Evolutionary conservation across 2,113 vertebrate genomes (phyloP).

Genomic region (Chaetura pelagica): DNA sequence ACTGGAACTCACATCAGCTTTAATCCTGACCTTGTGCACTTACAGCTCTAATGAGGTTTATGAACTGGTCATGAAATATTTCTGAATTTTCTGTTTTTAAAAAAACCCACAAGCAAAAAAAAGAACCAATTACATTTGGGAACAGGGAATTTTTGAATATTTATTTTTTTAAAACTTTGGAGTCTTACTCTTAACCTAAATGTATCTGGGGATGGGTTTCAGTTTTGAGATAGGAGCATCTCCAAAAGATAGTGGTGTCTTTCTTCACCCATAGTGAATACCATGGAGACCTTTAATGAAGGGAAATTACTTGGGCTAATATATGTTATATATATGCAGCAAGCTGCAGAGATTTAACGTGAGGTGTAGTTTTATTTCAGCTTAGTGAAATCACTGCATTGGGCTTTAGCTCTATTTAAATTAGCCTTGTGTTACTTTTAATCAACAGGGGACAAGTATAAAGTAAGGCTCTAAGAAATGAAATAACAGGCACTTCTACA

Average conservation of each 20-base stretch:
- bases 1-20: background rate
- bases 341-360: background rate
- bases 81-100: background rate
- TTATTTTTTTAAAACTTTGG: background rate
- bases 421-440: slow-evolving; percentile 18
- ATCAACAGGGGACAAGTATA: background rate
- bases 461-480: background rate
- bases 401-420: slow-evolving; percentile 30
- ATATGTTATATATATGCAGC: background rate
- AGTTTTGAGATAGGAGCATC: background rate
- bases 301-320: background rate
- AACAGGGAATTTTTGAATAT: background rate
- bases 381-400: slow-evolving; percentile 17
- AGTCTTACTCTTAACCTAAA: background rate
- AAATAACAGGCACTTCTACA: background rate
- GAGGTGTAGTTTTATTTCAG: slow-evolving; percentile 32
- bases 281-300: background rate
- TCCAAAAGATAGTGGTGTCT: background rate
- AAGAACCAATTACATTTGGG: background rate
- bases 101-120: no score
- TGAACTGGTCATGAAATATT: background rate
- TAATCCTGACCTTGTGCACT: background rate
- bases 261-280: background rate
- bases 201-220: background rate
- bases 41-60: background rate